Percentiles rank a stretch among this genome's conserved stretches.
Conservation (phyloP, 2,113 vertebrate genomes). For the Plotosus lineatus region DNA sequence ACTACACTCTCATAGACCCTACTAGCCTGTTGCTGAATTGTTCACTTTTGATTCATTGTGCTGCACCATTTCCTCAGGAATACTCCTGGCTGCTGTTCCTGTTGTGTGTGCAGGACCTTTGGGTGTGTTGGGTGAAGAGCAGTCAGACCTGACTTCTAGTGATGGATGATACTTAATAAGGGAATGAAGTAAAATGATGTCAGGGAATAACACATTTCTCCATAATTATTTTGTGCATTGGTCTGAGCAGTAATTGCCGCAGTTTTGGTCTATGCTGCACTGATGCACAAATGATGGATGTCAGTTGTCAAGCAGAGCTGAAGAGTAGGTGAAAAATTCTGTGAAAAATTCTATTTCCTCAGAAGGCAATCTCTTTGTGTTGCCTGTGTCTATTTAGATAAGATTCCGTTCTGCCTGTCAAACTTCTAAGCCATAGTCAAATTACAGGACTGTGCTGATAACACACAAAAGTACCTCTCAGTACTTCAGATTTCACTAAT, state of each 20-base stretch:
- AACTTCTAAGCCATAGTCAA: slow-evolving; percentile 46
- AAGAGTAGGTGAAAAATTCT: slow-evolving; percentile 55
- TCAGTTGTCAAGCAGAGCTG: slow-evolving; percentile 56
- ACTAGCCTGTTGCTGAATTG: slow-evolving; percentile 49
- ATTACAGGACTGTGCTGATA: slow-evolving; percentile 41
- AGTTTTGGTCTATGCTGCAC: slow-evolving; percentile 47
- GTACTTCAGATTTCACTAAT: slow-evolving; percentile 20
- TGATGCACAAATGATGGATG: slow-evolving; percentile 61
- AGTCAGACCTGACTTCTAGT: slow-evolving; percentile 46
- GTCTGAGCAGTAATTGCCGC: slow-evolving; percentile 57
- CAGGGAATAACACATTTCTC: slow-evolving; percentile 61
- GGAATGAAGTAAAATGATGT: slow-evolving; percentile 60
- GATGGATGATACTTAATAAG: slow-evolving; percentile 57
- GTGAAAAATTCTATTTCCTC: slow-evolving; percentile 54
- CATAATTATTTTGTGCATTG: slow-evolving; percentile 62
- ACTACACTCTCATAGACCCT: slow-evolving; percentile 15
- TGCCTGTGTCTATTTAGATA: slow-evolving; percentile 53
- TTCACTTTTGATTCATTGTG: slow-evolving; percentile 41
- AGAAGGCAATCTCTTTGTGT: slow-evolving; percentile 61
- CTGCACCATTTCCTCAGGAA: slow-evolving; percentile 26
- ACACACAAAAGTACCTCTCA: slow-evolving; percentile 44
- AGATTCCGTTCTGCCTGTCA: slow-evolving; percentile 54
- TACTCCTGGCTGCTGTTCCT: neutral
- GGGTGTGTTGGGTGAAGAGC: slow-evolving; percentile 37
- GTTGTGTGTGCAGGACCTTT: slow-evolving; percentile 17